Evolutionary conservation across 2,797 vertebrate species (phyloP), one percentile per base, ranked within the genome.

Genomic region (Acanthurus tractus): DNA sequence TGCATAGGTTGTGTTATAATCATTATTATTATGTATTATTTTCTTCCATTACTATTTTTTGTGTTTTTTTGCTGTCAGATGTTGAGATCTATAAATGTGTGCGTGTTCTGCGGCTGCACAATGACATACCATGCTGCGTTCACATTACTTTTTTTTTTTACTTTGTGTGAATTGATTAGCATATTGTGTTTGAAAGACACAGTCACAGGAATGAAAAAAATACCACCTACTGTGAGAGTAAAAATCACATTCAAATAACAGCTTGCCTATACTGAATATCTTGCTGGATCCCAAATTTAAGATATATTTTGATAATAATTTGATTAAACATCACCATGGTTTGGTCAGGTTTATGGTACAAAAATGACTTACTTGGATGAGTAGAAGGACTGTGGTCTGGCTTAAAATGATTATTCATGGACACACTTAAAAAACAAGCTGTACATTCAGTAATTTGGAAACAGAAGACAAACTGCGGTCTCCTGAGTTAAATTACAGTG

Each of bases 61-160:
- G 58, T 34, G 29, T 34, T 34, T 34, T 34, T 34, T 34, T 34
- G 71, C 56, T 82, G 71, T 82, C 50, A 76, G 29, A 82, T 71
- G 61, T 42, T 76, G 63, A 67, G 18, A 81, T 85, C 52, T 57
- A 63, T 75, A 71, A 79, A 82, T 49, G 42, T 29, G 34, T 20
- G 22, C 5, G 34, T 76, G 23, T 22, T 83, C 79, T 61, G 42
- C 55, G 9, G 46, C 52, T 69, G 20, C 3, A 50, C 64, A 29
- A 56, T 76, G 48, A 40, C 15, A 74, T 68, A 69, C 64, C 50
- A 72, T 34, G 10, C 22, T 54, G 25, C 63, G 63, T 63, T 83
- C 9, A 42, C 25, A 8, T 62, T 58, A 42, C 61, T 66, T 54
- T 36, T 71, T 46, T 56, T 36, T 74, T 70, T 69, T 18, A 3